Evolutionary conservation across 2,113 vertebrate species (phyloP).

Genomic region (Ciconia boyciana): DNA sequence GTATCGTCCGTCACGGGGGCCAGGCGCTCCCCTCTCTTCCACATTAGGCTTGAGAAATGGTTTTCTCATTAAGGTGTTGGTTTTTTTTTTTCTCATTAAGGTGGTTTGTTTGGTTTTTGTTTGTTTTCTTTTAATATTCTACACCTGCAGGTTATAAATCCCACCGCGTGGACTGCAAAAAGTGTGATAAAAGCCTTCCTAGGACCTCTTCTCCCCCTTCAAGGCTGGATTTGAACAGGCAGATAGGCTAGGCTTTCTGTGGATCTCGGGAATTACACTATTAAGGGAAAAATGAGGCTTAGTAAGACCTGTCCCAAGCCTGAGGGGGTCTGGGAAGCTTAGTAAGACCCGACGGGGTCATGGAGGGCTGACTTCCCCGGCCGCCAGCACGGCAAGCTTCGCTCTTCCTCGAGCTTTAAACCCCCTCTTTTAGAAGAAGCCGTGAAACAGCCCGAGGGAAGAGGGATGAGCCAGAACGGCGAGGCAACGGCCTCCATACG

Average conservation of each 20-base stretch:
- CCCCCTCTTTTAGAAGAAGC: not conserved
- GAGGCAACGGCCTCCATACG: not conserved
- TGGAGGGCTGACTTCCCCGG: not conserved
- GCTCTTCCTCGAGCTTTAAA: too few species aligned
- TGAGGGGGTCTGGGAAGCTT: not conserved
- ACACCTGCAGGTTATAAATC: too few species aligned
- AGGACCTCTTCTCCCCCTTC: not conserved
- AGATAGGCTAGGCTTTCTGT: not conserved
- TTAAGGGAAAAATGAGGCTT: not conserved
- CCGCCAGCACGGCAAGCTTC: too few species aligned
- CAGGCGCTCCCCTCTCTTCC: not conserved
- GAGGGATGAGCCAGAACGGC: not conserved
- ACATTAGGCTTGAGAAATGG: not conserved
- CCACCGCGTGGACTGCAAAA: too few species aligned
- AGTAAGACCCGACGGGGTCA: fast-evolving
- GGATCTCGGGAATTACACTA: too few species aligned
- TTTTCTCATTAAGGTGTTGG: not conserved
- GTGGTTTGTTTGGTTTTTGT: not conserved
- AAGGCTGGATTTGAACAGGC: too few species aligned
- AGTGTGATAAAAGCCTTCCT: too few species aligned
- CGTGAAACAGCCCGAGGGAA: not conserved
- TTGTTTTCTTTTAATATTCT: too few species aligned
- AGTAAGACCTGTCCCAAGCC: not conserved
- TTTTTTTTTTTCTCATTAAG: not conserved
- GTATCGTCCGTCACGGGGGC: too few species aligned